These are phyloP conservation scores for Oplegnathus fasciatus DNA, from an alignment of 2,113 vertebrate species.

Conservation along the genomic window DNA sequence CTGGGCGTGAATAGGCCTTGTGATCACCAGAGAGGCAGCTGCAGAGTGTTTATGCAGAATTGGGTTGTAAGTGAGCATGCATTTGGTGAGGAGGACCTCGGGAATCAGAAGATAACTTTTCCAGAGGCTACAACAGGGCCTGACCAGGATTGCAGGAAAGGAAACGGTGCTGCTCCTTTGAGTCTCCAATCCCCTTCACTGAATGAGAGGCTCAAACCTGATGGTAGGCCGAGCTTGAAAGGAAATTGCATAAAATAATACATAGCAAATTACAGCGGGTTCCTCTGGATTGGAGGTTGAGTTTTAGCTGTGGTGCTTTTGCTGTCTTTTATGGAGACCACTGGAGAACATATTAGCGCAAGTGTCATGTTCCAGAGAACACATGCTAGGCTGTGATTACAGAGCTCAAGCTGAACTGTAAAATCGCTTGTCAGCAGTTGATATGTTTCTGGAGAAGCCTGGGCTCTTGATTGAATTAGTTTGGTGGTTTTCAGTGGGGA, in stretches of 20 bases:
- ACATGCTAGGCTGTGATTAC: constrained; percentile 81
- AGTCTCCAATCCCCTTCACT: background rate
- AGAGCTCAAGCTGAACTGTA: constrained; percentile 76
- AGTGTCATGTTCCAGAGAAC: constrained; percentile 80
- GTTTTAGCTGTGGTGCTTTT: constrained; percentile 68
- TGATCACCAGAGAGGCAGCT: constrained; percentile 74
- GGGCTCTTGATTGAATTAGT: constrained; percentile 81
- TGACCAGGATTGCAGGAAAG: constrained; percentile 6
- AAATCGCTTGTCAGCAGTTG: constrained; percentile 83
- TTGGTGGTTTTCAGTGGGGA: constrained; percentile 70
- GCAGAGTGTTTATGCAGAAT: constrained; percentile 73
- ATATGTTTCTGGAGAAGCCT: constrained; percentile 78
- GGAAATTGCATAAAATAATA: constrained; percentile 73
- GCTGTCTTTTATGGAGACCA: constrained; percentile 71
- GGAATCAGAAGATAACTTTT: constrained; percentile 64
- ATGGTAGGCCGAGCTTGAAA: constrained; percentile 42
- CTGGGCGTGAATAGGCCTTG: constrained; percentile 73
- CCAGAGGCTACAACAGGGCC: constrained; percentile 54
- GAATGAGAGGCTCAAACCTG: constrained; percentile 55
- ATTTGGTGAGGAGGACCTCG: constrained; percentile 68
- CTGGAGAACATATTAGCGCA: constrained; percentile 80
- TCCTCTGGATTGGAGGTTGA: constrained; percentile 59
- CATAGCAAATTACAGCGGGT: constrained; percentile 66
- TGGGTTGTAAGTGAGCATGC: constrained; percentile 77
- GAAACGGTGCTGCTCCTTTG: constrained; percentile 33